Percentiles rank a stretch among this genome's conserved stretches.
phyloP scores from a whole-genome alignment of 2,797 vertebrate species.

The Babyrousa celebensis region DNA sequence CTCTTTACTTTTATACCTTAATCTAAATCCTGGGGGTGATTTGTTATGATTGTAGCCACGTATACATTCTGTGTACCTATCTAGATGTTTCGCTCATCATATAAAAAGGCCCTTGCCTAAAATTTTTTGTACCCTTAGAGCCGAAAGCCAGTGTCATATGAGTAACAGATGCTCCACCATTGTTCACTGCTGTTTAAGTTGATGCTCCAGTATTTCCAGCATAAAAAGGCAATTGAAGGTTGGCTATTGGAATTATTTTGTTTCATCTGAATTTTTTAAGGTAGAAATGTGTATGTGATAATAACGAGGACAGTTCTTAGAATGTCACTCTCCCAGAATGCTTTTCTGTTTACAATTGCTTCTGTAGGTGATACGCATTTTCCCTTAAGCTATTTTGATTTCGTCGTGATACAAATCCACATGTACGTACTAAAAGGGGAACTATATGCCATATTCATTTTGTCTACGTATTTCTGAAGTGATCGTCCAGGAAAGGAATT shows the following conservation, averaged over 20 bases:
- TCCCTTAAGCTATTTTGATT: conserved; percentile 64
- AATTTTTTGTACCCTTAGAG: conserved; percentile 34
- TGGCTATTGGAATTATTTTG: conserved; percentile 43
- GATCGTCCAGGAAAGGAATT: background rate
- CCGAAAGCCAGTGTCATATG: background rate
- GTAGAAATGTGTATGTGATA: conserved; percentile 44
- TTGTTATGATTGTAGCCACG: background rate
- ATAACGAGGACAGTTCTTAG: conserved; percentile 62
- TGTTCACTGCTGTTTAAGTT: background rate
- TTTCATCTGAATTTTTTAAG: background rate
- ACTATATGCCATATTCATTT: conserved; percentile 63
- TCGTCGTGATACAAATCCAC: conserved; percentile 65
- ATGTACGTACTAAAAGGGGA: conserved; percentile 37
- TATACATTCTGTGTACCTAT: background rate
- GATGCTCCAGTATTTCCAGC: background rate
- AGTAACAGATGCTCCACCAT: background rate
- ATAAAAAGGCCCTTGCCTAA: background rate
- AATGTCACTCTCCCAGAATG: background rate
- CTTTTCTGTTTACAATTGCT: conserved; percentile 22
- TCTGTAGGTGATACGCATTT: conserved; percentile 60
- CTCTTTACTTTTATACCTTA: background rate
- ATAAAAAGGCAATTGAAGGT: background rate
- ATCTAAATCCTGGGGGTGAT: background rate
- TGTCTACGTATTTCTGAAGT: conserved; percentile 65
- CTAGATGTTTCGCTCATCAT: background rate